A percentile compares a stretch with the other conserved stretches of the same genome.
Evolutionary conservation across 2,797 vertebrate genomes (phyloP).

Genomic region (Onychomys arenicola): DNA sequence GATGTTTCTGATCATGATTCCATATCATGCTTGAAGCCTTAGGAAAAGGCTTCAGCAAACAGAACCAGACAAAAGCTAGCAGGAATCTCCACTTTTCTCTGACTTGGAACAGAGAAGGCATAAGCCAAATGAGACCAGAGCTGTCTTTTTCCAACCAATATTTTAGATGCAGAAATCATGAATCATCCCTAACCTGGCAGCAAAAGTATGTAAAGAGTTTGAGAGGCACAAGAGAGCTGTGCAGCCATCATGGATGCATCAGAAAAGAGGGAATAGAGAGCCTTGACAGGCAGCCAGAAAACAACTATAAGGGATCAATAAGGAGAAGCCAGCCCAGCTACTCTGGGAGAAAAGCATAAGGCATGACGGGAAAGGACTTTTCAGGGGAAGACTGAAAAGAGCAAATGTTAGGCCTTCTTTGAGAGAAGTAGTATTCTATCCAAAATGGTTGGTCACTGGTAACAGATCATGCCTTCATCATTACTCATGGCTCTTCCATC

Average conservation of each 20-base stretch:
- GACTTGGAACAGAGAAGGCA: not conserved
- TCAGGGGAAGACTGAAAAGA: not conserved
- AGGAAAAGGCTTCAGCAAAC: not conserved
- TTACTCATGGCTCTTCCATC: too few species aligned
- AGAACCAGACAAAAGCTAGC: not conserved
- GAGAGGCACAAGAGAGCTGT: not conserved
- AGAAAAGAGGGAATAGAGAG: not conserved
- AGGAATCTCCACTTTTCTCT: slow-evolving; percentile 46
- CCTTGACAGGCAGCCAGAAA: not conserved
- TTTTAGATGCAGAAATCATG: slow-evolving; percentile 50
- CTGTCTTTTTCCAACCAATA: slow-evolving; percentile 48
- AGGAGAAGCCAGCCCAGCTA: not conserved
- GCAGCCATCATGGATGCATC: not conserved
- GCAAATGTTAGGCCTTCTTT: not conserved
- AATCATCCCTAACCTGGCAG: slow-evolving; percentile 29
- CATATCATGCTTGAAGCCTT: not conserved
- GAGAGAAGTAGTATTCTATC: not conserved
- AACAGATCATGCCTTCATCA: not conserved
- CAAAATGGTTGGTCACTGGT: not conserved
- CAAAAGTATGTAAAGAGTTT: not conserved
- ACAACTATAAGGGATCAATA: not conserved
- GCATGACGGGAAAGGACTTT: not conserved
- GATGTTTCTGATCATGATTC: slow-evolving; percentile 21
- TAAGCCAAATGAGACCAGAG: slow-evolving; percentile 12
- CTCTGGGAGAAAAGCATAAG: not conserved